Percentiles rank a stretch among this genome's conserved stretches.
Conservation (phyloP, 1,140 invertebrate species). For the Drosophila fuyamai region DNA sequence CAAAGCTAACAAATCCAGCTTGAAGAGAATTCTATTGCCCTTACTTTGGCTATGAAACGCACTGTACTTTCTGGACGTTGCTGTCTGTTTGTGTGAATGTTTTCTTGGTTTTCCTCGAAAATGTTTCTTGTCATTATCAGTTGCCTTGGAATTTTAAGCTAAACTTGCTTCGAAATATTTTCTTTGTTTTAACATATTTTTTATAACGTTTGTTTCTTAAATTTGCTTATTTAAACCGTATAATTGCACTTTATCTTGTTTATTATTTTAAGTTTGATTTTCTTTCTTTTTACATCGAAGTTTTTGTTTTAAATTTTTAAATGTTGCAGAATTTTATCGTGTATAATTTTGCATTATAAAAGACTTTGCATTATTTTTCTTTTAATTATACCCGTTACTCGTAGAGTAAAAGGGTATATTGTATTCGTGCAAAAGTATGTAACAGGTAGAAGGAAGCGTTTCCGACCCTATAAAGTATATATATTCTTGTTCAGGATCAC, state of each 20-base stretch:
- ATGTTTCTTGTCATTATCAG: conserved; percentile 35
- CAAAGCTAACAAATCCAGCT: conserved; percentile 4
- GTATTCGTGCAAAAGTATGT: too few species aligned
- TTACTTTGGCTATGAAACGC: conserved; percentile 12
- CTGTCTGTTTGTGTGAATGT: conserved; percentile 25
- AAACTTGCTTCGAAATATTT: conserved; percentile 67
- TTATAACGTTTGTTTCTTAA: conserved; percentile 60
- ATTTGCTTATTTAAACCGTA: conserved; percentile 80
- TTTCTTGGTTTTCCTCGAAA: conserved; percentile 15
- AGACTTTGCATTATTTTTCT: conserved; percentile 28
- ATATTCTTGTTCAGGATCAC: too few species aligned
- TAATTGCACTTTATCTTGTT: conserved; percentile 79
- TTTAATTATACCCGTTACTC: too few species aligned
- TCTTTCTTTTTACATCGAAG: conserved; percentile 60
- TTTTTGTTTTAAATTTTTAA: conserved; percentile 49
- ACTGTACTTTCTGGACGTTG: conserved; percentile 18
- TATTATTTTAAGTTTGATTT: conserved; percentile 67
- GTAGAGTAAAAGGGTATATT: too few species aligned
- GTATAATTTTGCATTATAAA: conserved; percentile 67
- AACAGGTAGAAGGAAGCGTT: too few species aligned
- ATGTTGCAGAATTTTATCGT: conserved; percentile 47
- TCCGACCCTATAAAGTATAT: too few species aligned
- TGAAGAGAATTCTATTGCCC: background rate
- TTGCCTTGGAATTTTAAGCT: conserved; percentile 57
- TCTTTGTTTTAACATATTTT: conserved; percentile 46